phyloP scores from a whole-genome alignment of 2,888 invertebrate genomes.

The Habroteleia sp. region DNA sequence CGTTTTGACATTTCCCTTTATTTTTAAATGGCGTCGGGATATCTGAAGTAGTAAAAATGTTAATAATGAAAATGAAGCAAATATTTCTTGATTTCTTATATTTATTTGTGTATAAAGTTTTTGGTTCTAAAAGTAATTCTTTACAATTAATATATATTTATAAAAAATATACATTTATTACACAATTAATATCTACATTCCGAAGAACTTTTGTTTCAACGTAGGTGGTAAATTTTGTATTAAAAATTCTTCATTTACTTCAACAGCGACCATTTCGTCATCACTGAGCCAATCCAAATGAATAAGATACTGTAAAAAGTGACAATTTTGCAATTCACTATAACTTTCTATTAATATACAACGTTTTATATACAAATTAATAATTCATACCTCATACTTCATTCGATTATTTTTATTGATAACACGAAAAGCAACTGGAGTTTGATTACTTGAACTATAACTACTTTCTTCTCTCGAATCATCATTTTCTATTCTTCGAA shows the following conservation, averaged over 20 bases:
- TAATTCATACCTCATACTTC: constrained; percentile 82
- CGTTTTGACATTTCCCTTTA: too few species aligned
- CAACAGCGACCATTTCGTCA: constrained; percentile 89
- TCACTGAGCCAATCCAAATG: constrained; percentile 86
- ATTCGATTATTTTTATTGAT: constrained; percentile 70
- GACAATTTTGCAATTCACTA: constrained; percentile 19
- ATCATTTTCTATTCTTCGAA: constrained; percentile 78
- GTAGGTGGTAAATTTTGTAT: constrained; percentile 88
- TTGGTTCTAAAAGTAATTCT: too few species aligned
- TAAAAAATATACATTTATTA: constrained; percentile 25
- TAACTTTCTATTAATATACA: not conserved
- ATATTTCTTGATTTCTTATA: too few species aligned
- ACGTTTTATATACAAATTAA: too few species aligned
- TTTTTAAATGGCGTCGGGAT: too few species aligned
- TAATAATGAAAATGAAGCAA: too few species aligned
- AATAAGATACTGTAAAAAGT: constrained; percentile 86
- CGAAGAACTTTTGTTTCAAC: constrained; percentile 86
- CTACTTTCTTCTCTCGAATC: constrained; percentile 76
- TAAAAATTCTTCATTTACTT: constrained; percentile 87
- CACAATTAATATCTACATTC: constrained; percentile 73
- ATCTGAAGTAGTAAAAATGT: too few species aligned
- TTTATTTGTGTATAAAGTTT: too few species aligned
- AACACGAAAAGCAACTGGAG: constrained; percentile 78
- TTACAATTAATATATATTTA: too few species aligned
- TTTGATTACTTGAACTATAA: constrained; percentile 71